Percentiles rank a stretch among this genome's conserved stretches.
phyloP scores from a whole-genome alignment of 2,113 vertebrate genomes.

The Lamprotornis superbus region DNA sequence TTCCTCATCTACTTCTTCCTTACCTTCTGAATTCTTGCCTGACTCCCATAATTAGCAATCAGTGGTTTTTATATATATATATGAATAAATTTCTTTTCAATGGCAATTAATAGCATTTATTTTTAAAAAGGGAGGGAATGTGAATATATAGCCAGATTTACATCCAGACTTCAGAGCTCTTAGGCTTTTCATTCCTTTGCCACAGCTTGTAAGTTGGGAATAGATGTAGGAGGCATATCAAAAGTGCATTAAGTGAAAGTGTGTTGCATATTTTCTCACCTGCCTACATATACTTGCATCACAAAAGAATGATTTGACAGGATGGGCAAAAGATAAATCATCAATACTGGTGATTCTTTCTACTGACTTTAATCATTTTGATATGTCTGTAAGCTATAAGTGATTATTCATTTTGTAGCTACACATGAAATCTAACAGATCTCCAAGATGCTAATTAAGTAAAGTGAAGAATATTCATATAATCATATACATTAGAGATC shows the following conservation, averaged over 20 bases:
- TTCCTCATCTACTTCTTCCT: neutral
- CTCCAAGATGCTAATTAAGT: neutral
- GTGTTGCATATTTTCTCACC: neutral
- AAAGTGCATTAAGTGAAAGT: constrained; percentile 20
- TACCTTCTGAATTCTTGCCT: neutral
- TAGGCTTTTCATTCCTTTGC: neutral
- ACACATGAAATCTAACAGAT: neutral
- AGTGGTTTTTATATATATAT: neutral
- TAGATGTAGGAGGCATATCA: constrained; percentile 12
- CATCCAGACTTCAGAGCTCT: neutral
- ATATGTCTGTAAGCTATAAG: neutral
- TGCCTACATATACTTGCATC: neutral
- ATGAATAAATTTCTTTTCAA: neutral
- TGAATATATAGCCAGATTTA: neutral
- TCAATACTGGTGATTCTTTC: neutral
- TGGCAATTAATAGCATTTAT: neutral
- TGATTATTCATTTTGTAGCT: constrained; percentile 1
- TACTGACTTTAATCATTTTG: neutral
- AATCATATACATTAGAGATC: constrained; percentile 24
- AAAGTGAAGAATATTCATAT: neutral
- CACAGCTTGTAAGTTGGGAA: neutral
- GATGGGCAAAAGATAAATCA: neutral
- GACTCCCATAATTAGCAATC: neutral
- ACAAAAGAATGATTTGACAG: neutral
- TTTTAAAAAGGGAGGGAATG: neutral